phyloP scores from a whole-genome alignment of 2,113 vertebrate genomes.

The Galemys pyrenaicus region DNA sequence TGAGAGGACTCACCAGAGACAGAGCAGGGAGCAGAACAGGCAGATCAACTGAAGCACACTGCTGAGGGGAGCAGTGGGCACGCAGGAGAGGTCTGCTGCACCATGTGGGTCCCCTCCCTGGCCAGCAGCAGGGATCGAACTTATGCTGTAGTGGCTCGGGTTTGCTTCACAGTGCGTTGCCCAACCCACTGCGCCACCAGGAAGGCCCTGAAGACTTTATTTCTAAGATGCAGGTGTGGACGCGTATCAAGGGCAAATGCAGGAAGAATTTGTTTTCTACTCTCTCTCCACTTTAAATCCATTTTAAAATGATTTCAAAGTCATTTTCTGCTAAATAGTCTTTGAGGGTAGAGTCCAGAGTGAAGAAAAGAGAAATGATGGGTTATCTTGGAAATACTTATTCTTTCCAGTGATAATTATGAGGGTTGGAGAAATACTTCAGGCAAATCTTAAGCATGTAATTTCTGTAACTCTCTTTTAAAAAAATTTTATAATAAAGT shows the following conservation, averaged over 20 bases:
- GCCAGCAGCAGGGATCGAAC: too few species aligned
- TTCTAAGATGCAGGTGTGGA: not conserved
- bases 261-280: slow-evolving; percentile 7
- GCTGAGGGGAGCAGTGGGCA: too few species aligned
- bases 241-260: not conserved
- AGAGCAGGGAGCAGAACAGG: too few species aligned
- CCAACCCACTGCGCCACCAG: too few species aligned
- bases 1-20: too few species aligned
- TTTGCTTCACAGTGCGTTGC: too few species aligned
- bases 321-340: not conserved
- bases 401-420: not conserved
- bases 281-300: not conserved
- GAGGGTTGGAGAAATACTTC: not conserved
- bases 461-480: slow-evolving; percentile 13
- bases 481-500: too few species aligned
- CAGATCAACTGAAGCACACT: too few species aligned
- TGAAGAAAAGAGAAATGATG: not conserved
- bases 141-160: too few species aligned
- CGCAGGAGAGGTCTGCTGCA: too few species aligned
- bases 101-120: too few species aligned
- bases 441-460: not conserved
- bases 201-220: slow-evolving; percentile 28
- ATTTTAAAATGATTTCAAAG: not conserved
- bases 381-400: not conserved
- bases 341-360: not conserved